phyloP scores from a whole-genome alignment of 2,113 vertebrate species.

The Cephalopterus ornatus region DNA sequence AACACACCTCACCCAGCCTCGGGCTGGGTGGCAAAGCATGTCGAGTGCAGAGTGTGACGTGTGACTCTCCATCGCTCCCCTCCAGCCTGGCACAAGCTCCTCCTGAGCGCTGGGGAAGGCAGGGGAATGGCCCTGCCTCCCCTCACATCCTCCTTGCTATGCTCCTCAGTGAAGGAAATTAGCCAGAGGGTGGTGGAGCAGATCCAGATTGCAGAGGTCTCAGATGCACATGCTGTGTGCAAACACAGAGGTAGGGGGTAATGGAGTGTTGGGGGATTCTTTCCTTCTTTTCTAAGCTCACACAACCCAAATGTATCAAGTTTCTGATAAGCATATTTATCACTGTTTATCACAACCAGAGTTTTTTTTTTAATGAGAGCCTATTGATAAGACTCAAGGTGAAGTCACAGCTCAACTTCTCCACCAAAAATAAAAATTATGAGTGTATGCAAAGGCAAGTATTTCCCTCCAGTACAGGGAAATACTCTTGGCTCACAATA shows the following conservation, averaged over 20 bases:
- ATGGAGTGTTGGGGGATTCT: neutral
- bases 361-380: neutral
- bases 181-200: neutral
- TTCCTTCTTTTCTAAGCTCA: neutral
- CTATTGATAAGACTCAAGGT: neutral
- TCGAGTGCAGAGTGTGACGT: rapidly evolving
- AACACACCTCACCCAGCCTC: neutral
- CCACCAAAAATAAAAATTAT: neutral
- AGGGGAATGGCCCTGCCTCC: neutral
- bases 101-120: rapidly evolving
- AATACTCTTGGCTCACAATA: neutral
- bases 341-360: neutral
- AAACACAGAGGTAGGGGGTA: rapidly evolving
- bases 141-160: neutral
- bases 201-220: neutral
- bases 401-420: neutral
- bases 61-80: neutral
- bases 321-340: rapidly evolving
- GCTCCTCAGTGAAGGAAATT: neutral
- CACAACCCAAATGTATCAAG: neutral
- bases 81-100: neutral
- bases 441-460: neutral
- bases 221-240: neutral
- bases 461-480: neutral
- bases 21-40: neutral